These are phyloP conservation scores for Diglossa cyanea DNA, from an alignment of 2,797 vertebrate genomes.

Conservation along the genomic window DNA sequence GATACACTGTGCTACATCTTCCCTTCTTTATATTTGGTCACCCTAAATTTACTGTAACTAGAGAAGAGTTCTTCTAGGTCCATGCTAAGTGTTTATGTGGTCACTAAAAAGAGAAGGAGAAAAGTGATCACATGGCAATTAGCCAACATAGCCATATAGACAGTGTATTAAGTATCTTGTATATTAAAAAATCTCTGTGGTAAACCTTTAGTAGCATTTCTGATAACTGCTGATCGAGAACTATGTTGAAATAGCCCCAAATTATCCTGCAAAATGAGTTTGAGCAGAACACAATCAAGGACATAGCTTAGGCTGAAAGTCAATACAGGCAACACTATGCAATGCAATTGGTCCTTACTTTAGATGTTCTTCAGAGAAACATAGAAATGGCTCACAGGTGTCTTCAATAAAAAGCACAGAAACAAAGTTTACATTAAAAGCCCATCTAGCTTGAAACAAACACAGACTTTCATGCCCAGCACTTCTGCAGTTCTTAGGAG, in stretches of 20 bases:
- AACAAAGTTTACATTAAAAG: background rate
- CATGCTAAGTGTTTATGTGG: background rate
- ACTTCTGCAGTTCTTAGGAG: background rate
- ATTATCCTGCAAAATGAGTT: background rate
- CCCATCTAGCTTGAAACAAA: background rate
- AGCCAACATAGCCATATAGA: constrained; percentile 7
- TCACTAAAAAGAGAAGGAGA: constrained; percentile 9
- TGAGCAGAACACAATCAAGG: constrained; percentile 1
- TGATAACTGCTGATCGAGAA: constrained; percentile 21
- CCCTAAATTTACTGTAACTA: constrained; percentile 42
- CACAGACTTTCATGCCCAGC: background rate
- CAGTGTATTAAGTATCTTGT: background rate
- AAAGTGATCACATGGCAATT: constrained; percentile 3
- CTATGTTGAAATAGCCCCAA: background rate
- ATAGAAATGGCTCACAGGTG: background rate
- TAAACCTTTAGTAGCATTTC: constrained; percentile 36
- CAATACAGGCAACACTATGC: background rate
- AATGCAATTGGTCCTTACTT: background rate
- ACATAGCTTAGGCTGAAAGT: background rate
- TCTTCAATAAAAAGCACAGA: background rate
- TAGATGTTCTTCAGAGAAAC: background rate
- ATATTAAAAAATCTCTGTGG: constrained; percentile 30
- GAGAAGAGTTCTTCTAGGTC: background rate
- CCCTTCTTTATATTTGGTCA: constrained; percentile 10
- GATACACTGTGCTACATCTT: background rate